These are phyloP conservation scores for Paedocypris micromegethes DNA, from an alignment of 2,797 vertebrate genomes.

Conservation along the genomic window DNA sequence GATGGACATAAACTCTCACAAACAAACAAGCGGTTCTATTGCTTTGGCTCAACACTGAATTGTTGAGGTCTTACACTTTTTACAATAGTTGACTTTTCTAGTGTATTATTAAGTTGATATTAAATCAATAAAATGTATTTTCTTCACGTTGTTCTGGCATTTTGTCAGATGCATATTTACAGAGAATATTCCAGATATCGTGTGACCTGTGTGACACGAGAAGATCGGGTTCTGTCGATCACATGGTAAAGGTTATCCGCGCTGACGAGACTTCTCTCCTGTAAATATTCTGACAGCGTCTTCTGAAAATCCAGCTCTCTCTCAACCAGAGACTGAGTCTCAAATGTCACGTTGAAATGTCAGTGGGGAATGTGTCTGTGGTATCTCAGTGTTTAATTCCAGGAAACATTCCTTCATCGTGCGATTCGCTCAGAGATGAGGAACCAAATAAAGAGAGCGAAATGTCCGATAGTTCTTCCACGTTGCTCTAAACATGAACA, in stretches of 20 bases:
- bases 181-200: neutral
- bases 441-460: slow-evolving; percentile 1
- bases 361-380: slow-evolving; percentile 41
- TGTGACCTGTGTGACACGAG: neutral
- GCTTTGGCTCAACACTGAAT: too few species aligned
- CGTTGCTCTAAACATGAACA: too few species aligned
- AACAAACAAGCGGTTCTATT: too few species aligned
- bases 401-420: slow-evolving; percentile 46
- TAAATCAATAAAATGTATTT: too few species aligned
- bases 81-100: too few species aligned
- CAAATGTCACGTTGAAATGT: slow-evolving; percentile 53
- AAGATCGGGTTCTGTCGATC: neutral
- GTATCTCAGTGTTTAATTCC: slow-evolving; percentile 43
- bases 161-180: too few species aligned
- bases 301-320: slow-evolving; percentile 17
- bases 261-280: slow-evolving; percentile 23
- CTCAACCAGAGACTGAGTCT: slow-evolving; percentile 33
- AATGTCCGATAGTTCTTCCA: slow-evolving; percentile 10
- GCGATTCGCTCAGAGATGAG: slow-evolving; percentile 43
- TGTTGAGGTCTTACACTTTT: too few species aligned
- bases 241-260: slow-evolving; percentile 10
- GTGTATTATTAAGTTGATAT: too few species aligned
- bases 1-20: too few species aligned
- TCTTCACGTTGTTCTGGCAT: too few species aligned
- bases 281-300: slow-evolving; percentile 24